Conservation (phyloP, 2,888 invertebrate species). For the Nymphalis polychloros region DNA sequence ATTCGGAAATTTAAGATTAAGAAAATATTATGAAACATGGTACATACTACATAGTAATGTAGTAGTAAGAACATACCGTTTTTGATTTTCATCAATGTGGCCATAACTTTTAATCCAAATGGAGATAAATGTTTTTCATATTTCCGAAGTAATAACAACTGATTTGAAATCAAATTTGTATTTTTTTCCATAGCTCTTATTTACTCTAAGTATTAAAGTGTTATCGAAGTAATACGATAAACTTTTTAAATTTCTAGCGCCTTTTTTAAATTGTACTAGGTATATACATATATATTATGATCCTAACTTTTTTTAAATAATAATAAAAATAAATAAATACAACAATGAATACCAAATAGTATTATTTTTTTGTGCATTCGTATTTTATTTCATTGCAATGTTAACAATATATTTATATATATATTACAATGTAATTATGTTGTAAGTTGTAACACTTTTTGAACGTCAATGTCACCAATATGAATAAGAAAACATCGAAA, state of each 20-base stretch:
- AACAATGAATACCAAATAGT: too few species aligned
- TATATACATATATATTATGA: too few species aligned
- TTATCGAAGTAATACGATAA: too few species aligned
- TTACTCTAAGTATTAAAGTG: too few species aligned
- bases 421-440: not conserved
- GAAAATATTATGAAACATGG: not conserved
- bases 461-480: constrained; percentile 8
- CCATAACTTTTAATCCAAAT: constrained; percentile 63
- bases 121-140: constrained; percentile 56
- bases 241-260: too few species aligned
- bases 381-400: too few species aligned
- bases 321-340: too few species aligned
- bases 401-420: too few species aligned
- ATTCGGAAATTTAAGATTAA: not conserved
- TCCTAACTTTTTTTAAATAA: too few species aligned
- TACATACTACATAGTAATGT: too few species aligned
- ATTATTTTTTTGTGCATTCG: too few species aligned
- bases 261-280: too few species aligned
- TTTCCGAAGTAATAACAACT: constrained; percentile 12
- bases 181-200: constrained; percentile 16
- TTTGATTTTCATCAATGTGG: constrained; percentile 50
- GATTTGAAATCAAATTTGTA: not conserved
- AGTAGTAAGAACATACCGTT: constrained; percentile 41
- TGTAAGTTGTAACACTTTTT: not conserved
- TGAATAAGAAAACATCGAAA: constrained; percentile 25